These are phyloP conservation scores for Cantharis rufa DNA, from an alignment of 2,888 invertebrate genomes.

Conservation along the genomic window DNA sequence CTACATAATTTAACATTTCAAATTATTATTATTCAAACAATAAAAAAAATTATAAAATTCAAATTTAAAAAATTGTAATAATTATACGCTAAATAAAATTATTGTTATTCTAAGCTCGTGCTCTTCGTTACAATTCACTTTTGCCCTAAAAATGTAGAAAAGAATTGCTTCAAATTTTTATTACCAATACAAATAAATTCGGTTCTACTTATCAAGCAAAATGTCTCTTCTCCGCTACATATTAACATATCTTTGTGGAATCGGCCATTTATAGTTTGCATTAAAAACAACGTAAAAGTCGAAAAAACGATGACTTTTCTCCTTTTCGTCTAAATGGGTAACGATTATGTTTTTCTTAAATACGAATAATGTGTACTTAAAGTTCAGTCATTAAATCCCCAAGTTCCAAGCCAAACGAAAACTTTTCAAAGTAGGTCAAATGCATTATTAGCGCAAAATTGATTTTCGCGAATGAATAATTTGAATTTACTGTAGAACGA, in stretches of 20 bases:
- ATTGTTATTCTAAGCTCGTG: not conserved
- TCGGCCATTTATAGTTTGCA: not conserved
- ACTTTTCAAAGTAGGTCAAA: conserved; percentile 30
- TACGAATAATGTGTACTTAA: not conserved
- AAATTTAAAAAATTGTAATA: no score
- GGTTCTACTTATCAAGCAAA: not conserved
- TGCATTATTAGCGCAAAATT: conserved; percentile 34
- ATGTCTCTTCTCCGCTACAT: not conserved
- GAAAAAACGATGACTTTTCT: not conserved
- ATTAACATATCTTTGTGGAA: not conserved
- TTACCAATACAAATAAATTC: not conserved
- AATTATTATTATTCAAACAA: not conserved
- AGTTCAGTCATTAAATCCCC: not conserved
- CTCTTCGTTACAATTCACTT: not conserved
- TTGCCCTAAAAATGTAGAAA: not conserved
- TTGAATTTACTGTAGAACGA: conserved; percentile 11
- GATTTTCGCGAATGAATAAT: conserved; percentile 36
- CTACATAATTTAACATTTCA: not conserved
- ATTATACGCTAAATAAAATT: no score
- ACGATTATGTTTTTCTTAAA: not conserved
- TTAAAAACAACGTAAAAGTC: not conserved
- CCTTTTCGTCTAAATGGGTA: not conserved
- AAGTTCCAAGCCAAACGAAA: conserved; percentile 1
- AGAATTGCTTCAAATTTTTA: not conserved
- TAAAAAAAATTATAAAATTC: no score